A percentile compares a stretch with the other conserved stretches of the same genome.
Evolutionary conservation across 2,113 vertebrate genomes (phyloP).

Genomic region (Neolamprologus tretocephalus): DNA sequence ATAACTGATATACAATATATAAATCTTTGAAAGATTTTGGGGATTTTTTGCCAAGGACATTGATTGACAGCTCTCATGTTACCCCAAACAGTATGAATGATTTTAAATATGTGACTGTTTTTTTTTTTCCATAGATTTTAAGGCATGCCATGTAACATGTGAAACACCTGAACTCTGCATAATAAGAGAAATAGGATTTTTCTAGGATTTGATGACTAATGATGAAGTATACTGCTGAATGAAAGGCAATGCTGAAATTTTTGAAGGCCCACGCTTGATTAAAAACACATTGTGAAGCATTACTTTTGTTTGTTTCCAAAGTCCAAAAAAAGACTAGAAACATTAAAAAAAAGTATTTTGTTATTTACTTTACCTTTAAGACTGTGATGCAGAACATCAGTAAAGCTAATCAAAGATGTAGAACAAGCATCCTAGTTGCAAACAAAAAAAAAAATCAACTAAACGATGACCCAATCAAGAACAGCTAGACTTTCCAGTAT

Average conservation of each 20-base stretch:
- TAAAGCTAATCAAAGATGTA: neutral
- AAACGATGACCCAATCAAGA: neutral
- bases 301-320: neutral
- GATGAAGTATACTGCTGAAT: neutral
- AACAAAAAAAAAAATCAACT: neutral
- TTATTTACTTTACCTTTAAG: neutral
- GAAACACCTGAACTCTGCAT: constrained; percentile 1
- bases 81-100: neutral
- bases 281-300: neutral
- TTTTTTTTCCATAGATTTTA: neutral
- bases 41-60: neutral
- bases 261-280: neutral
- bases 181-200: neutral
- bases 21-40: neutral
- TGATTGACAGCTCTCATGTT: neutral
- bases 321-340: neutral
- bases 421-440: neutral
- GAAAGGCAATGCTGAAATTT: neutral
- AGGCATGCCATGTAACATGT: neutral
- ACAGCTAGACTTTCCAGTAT: neutral
- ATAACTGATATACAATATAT: neutral
- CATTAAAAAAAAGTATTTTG: neutral
- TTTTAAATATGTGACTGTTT: neutral
- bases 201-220: neutral
- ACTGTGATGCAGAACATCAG: rapidly evolving